phyloP scores from a whole-genome alignment of 2,797 vertebrate genomes.

The Protonibea diacanthus region DNA sequence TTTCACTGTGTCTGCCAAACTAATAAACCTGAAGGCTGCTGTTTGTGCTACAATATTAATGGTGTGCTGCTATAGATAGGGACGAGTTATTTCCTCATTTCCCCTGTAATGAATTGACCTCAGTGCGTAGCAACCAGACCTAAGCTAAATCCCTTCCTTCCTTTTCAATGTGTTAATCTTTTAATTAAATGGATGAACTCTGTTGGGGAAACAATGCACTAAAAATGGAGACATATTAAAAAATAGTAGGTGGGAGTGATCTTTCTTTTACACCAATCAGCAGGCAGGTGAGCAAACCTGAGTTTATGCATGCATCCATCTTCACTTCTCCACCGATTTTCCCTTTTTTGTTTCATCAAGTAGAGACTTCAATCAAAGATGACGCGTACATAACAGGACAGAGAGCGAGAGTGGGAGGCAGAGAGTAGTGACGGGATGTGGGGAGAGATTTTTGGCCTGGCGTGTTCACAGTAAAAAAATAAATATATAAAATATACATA shows the following conservation, averaged over 20 bases:
- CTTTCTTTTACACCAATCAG: slow-evolving; percentile 32
- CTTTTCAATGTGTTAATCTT: slow-evolving; percentile 75
- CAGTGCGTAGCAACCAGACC: slow-evolving; percentile 51
- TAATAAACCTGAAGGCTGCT: slow-evolving; percentile 46
- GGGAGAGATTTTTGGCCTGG: slow-evolving; percentile 18
- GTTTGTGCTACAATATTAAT: slow-evolving; percentile 56
- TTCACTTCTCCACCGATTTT: slow-evolving; percentile 9
- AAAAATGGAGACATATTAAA: slow-evolving; percentile 55
- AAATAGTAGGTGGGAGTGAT: slow-evolving; percentile 38
- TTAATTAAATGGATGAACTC: slow-evolving; percentile 76
- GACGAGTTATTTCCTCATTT: slow-evolving; percentile 72
- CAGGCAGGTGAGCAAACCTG: slow-evolving; percentile 21
- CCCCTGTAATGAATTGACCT: slow-evolving; percentile 74
- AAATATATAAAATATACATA: slow-evolving; percentile 8
- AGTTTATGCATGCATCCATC: slow-evolving; percentile 38
- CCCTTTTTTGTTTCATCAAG: slow-evolving; percentile 31
- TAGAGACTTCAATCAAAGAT: slow-evolving; percentile 51
- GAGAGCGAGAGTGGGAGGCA: slow-evolving; percentile 44
- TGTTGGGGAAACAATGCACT: slow-evolving; percentile 58
- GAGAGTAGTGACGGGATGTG: slow-evolving; percentile 27
- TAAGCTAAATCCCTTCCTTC: slow-evolving; percentile 75
- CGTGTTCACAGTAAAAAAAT: slow-evolving; percentile 16
- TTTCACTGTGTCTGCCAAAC: slow-evolving; percentile 6
- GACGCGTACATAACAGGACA: slow-evolving; percentile 60
- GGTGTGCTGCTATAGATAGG: slow-evolving; percentile 51